phyloP scores from a whole-genome alignment of 1,140 invertebrate species.

The Anoplolepis gracilipes region DNA sequence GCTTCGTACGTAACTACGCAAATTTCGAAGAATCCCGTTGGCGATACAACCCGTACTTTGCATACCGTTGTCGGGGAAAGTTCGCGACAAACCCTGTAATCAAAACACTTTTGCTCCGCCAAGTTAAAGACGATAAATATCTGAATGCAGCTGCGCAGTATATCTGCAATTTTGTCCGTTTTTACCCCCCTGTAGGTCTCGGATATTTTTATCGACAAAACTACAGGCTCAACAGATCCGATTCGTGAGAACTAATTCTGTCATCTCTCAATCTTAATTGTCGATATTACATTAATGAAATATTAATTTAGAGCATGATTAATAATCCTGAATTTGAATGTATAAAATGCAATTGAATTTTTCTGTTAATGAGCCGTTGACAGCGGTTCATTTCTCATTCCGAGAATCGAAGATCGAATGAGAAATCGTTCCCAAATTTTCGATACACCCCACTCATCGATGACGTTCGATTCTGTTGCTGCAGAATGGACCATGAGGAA shows the following conservation, averaged over 20 bases:
- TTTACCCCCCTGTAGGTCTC: neutral
- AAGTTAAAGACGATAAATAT: constrained; percentile 44
- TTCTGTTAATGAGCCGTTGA: neutral
- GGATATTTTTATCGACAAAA: constrained; percentile 14
- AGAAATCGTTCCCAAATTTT: neutral
- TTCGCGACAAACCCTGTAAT: constrained; percentile 58
- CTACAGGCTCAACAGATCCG: neutral
- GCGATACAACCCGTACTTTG: constrained; percentile 36
- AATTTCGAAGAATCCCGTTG: constrained; percentile 20
- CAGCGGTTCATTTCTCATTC: neutral
- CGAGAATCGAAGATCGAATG: neutral
- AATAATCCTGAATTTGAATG: neutral
- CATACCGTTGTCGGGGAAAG: constrained; percentile 40
- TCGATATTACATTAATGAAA: neutral
- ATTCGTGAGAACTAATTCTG: neutral
- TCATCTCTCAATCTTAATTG: neutral
- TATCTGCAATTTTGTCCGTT: constrained; percentile 34
- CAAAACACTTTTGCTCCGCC: constrained; percentile 45
- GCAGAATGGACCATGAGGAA: constrained; percentile 82
- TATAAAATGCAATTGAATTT: neutral
- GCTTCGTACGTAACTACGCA: constrained; percentile 11
- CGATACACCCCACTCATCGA: neutral
- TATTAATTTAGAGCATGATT: neutral
- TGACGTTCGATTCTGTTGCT: constrained; percentile 37
- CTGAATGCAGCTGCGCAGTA: constrained; percentile 5